Evolutionary conservation across 2,797 vertebrate genomes (phyloP).

Genomic region (Cuniculus paca): DNA sequence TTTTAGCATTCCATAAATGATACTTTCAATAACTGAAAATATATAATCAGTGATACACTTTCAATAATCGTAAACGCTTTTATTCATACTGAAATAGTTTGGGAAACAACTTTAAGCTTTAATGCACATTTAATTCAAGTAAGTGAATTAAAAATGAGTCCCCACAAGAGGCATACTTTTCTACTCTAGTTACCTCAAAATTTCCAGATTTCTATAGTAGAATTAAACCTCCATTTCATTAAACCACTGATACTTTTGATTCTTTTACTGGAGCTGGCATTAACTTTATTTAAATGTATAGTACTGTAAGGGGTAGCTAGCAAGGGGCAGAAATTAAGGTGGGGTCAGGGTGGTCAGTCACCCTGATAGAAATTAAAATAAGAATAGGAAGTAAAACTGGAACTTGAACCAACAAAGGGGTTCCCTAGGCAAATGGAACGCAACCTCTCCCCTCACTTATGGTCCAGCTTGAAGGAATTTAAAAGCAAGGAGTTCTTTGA

Average conservation of each 20-base stretch:
- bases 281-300: neutral
- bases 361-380: neutral
- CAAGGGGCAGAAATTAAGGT: neutral
- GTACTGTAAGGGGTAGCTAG: neutral
- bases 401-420: neutral
- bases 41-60: neutral
- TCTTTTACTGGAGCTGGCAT: neutral
- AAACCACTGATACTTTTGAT: neutral
- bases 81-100: neutral
- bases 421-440: neutral
- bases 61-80: neutral
- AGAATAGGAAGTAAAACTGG: neutral
- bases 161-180: neutral
- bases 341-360: neutral
- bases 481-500: neutral
- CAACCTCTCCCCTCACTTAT: neutral
- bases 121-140: neutral
- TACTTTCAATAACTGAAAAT: neutral
- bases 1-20: neutral
- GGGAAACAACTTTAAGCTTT: neutral
- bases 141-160: neutral
- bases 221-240: neutral
- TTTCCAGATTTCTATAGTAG: neutral
- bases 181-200: neutral
- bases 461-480: neutral